A percentile compares a stretch with the other conserved stretches of the same genome.
Evolutionary conservation across 1,140 invertebrate genomes (phyloP).

Genomic region (Drosophila pachea): DNA sequence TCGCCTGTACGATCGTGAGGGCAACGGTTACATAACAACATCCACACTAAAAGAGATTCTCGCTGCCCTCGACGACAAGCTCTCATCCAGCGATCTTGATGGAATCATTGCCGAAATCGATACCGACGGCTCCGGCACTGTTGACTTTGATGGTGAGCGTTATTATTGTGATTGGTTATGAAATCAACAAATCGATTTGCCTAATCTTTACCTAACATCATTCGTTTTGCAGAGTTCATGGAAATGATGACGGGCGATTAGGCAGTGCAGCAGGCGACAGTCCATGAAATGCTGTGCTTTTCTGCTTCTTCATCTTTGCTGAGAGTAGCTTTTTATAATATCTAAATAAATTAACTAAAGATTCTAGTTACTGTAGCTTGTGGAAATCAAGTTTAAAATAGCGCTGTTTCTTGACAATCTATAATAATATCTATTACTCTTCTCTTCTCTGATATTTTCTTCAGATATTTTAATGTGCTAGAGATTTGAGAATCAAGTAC

Average conservation of each 20-base stretch:
- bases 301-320: conserved; percentile 51
- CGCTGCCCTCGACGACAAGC: conserved; percentile 92
- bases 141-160: conserved; percentile 89
- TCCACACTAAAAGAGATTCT: conserved; percentile 93
- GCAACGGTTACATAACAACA: conserved; percentile 96
- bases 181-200: background rate
- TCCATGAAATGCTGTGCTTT: conserved; percentile 11
- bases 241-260: conserved; percentile 91
- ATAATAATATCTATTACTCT: too few species aligned
- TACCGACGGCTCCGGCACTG: conserved; percentile 94
- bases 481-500: too few species aligned
- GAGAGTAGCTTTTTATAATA: conserved; percentile 72
- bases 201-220: conserved; percentile 6
- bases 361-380: conserved; percentile 56
- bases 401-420: too few species aligned
- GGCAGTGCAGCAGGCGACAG: conserved; percentile 11
- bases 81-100: conserved; percentile 89
- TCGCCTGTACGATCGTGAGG: conserved; percentile 87
- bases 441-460: too few species aligned
- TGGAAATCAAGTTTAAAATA: conserved; percentile 13
- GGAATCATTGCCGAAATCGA: conserved; percentile 96
- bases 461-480: too few species aligned
- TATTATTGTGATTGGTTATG: background rate
- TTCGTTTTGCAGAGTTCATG: conserved; percentile 85
- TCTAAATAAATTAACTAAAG: conserved; percentile 75